Percentiles rank a stretch among this genome's conserved stretches.
These are phyloP conservation scores for Stercorarius parasiticus DNA, from an alignment of 2,113 vertebrate species.

Conservation along the genomic window DNA sequence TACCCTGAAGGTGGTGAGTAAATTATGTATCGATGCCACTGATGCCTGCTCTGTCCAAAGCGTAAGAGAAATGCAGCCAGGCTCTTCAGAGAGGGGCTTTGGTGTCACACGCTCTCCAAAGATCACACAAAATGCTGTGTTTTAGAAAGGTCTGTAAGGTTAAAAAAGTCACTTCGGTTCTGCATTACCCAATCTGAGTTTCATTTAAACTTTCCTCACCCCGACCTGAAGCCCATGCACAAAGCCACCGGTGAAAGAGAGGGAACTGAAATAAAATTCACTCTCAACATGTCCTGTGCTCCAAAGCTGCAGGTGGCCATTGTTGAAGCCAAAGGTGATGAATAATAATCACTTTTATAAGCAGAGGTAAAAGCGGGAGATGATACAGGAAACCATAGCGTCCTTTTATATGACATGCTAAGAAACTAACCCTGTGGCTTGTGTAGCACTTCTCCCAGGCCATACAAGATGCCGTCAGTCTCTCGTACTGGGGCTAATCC, in stretches of 20 bases:
- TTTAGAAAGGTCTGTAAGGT: not conserved
- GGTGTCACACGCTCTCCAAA: not conserved
- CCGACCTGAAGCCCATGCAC: not conserved
- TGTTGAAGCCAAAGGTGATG: not conserved
- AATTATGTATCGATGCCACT: constrained; percentile 60
- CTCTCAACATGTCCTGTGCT: not conserved
- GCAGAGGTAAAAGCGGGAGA: not conserved
- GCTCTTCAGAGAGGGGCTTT: not conserved
- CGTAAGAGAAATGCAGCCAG: not conserved
- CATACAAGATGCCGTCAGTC: not conserved
- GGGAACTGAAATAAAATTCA: not conserved
- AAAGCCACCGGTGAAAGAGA: not conserved
- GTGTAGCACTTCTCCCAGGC: not conserved
- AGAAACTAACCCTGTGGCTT: not conserved
- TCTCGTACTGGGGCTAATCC: not conserved
- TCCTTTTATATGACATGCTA: not conserved
- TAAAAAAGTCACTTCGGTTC: not conserved
- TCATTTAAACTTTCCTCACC: not conserved
- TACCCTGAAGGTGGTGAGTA: constrained; percentile 60
- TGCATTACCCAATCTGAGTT: not conserved
- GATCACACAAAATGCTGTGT: not conserved
- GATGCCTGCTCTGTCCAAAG: not conserved
- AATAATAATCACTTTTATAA: not conserved
- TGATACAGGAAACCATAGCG: not conserved
- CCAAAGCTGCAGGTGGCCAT: not conserved